Conservation (phyloP, 2,888 invertebrate species). For the Lepas anatifera region DNA sequence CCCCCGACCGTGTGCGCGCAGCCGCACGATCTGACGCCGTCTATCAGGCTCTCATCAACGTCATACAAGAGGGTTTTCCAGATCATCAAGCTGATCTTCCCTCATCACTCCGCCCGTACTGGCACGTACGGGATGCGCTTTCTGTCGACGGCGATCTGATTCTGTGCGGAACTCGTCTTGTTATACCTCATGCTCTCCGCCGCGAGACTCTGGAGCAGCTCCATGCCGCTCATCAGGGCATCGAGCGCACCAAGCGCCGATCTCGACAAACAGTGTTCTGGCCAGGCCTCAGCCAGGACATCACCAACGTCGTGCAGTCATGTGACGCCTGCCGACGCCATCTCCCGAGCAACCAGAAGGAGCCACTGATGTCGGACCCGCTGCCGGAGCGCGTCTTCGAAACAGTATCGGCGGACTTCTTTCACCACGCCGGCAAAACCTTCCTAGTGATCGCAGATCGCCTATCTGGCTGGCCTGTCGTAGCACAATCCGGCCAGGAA, state of each 20-base stretch:
- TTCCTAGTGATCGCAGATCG: background rate
- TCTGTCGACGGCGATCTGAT: too few species aligned
- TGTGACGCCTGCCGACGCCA: background rate
- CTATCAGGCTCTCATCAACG: background rate
- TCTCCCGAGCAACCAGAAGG: background rate
- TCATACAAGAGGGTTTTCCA: background rate
- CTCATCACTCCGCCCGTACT: too few species aligned
- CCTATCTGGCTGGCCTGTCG: slow-evolving; percentile 4
- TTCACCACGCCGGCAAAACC: background rate
- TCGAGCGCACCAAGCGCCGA: too few species aligned
- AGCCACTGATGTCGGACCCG: slow-evolving; percentile 1
- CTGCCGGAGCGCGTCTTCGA: background rate
- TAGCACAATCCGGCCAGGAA: background rate
- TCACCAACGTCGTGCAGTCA: background rate
- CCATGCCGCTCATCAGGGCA: too few species aligned
- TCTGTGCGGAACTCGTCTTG: too few species aligned
- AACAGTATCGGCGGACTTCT: background rate
- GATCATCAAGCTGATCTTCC: too few species aligned
- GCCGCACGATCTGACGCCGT: slow-evolving; percentile 6
- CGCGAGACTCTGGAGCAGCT: too few species aligned
- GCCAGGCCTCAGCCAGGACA: too few species aligned
- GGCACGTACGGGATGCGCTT: too few species aligned
- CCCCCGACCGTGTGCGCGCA: background rate
- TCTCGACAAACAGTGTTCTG: too few species aligned
- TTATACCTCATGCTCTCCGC: too few species aligned